Conservation (phyloP, 2,888 invertebrate genomes). For the Rhamphomyia laevipes region DNA sequence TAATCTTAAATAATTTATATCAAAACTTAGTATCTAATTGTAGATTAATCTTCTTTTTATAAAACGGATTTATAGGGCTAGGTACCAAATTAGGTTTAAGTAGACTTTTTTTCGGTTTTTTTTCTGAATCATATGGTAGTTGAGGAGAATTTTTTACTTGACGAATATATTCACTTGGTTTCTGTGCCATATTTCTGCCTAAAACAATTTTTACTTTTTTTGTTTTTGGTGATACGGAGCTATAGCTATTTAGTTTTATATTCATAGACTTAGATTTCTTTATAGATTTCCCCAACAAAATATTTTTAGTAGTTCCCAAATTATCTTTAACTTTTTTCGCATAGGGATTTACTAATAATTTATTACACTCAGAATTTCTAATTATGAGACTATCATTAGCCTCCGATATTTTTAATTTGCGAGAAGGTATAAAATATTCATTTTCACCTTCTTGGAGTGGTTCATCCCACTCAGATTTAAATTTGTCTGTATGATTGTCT, state of each 20-base stretch:
- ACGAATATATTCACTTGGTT: constrained; percentile 57
- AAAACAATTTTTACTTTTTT: constrained; percentile 55
- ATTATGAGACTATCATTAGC: constrained; percentile 19
- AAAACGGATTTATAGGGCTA: constrained; percentile 68
- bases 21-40: not conserved
- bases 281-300: constrained; percentile 13
- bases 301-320: constrained; percentile 11
- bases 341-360: constrained; percentile 21
- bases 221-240: not conserved
- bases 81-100: constrained; percentile 54
- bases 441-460: constrained; percentile 37
- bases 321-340: constrained; percentile 12
- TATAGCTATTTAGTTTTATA: not conserved
- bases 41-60: constrained; percentile 41
- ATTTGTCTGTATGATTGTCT: not conserved
- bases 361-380: not conserved
- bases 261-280: constrained; percentile 9
- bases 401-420: constrained; percentile 26
- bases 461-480: constrained; percentile 33
- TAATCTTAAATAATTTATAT: too few species aligned
- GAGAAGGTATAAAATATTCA: constrained; percentile 31
- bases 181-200: constrained; percentile 58
- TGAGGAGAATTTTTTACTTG: constrained; percentile 59
- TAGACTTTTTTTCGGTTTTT: constrained; percentile 57
- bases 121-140: constrained; percentile 61